A percentile compares a stretch with the other conserved stretches of the same genome.
These are phyloP conservation scores for Lethenteron camtschaticum DNA, from an alignment of 2,113 vertebrate genomes.

Conservation along the genomic window DNA sequence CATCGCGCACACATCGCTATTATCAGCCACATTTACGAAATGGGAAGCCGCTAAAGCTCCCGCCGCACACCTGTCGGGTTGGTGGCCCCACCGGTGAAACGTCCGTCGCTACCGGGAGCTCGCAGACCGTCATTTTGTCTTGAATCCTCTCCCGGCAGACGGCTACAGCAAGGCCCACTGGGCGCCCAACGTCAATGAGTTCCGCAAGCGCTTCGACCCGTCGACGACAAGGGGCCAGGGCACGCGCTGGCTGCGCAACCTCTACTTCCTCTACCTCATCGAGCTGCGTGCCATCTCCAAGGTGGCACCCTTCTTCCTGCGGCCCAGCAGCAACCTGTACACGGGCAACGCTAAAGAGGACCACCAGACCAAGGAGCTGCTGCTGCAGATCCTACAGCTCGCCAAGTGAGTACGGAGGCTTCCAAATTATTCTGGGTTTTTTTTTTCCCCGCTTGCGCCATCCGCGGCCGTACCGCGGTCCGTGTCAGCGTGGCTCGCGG, in stretches of 20 bases:
- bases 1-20: too few species aligned
- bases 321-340: constrained; percentile 39
- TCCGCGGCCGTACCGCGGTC: too few species aligned
- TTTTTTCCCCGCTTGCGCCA: too few species aligned
- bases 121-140: too few species aligned
- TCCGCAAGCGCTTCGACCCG: constrained; percentile 57
- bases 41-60: too few species aligned
- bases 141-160: constrained; percentile 22
- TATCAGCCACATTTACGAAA: too few species aligned
- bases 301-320: constrained; percentile 53
- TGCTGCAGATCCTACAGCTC: constrained; percentile 47
- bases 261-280: constrained; percentile 77
- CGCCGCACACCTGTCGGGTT: too few species aligned
- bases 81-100: too few species aligned
- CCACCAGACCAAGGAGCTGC: constrained; percentile 22
- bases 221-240: constrained; percentile 53
- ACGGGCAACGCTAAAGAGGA: constrained; percentile 25
- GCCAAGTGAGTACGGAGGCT: constrained; percentile 32
- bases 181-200: constrained; percentile 64
- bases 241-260: constrained; percentile 54
- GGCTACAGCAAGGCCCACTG: constrained; percentile 53
- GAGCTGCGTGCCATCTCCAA: constrained; percentile 69
- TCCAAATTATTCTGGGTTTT: background rate
- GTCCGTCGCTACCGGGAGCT: too few species aligned
- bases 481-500: too few species aligned